Conservation (phyloP, 1,140 invertebrate genomes). For the Procambarus virginalis region DNA sequence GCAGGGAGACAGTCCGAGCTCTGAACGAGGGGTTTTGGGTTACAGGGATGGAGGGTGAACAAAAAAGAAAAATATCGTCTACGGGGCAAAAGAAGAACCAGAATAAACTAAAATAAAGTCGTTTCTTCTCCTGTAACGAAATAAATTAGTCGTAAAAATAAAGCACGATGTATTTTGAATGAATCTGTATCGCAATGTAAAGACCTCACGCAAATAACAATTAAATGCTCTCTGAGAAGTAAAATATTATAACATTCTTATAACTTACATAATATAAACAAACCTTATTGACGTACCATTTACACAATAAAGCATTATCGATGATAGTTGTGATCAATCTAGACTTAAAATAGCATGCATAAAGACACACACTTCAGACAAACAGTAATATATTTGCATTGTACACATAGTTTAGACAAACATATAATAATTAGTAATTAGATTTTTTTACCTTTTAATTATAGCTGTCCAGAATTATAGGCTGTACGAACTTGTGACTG, state of each 20-base stretch:
- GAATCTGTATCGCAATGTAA: no score
- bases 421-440: no score
- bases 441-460: no score
- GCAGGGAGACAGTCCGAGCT: background rate
- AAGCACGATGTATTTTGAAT: no score
- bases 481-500: no score
- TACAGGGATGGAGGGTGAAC: background rate
- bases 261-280: background rate
- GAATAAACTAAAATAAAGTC: background rate
- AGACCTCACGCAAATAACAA: no score
- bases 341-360: background rate
- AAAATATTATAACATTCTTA: background rate
- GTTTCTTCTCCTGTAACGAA: background rate
- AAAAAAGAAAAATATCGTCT: background rate
- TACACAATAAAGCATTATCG: background rate
- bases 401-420: no score
- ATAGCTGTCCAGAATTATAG: no score
- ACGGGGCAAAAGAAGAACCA: background rate
- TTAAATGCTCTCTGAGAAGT: no score
- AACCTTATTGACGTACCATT: background rate
- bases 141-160: background rate
- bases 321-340: background rate
- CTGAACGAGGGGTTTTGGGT: background rate
- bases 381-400: no score
- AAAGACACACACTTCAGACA: background rate